Base-by-base conservation (phyloP, 2,888 invertebrate species). In the Drosophila siamana region DNA sequence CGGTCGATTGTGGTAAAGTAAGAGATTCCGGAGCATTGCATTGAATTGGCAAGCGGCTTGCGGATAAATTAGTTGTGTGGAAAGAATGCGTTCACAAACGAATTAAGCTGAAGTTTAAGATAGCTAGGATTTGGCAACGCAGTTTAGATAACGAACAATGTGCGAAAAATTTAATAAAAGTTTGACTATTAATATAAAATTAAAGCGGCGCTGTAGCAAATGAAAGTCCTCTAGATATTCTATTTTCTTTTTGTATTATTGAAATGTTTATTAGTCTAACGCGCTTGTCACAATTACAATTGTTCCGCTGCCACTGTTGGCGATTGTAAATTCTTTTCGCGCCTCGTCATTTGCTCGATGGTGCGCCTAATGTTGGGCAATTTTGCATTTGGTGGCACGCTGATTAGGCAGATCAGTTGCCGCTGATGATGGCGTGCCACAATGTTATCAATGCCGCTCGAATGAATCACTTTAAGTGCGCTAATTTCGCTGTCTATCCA, bases 391-490 rank as follows among this genome's bases (percentile, higher is more conserved):
- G 67, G 54, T 36, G 59, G 47, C 52, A 36, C 55, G 54, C 60
- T 69, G 78, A 73, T 74, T 74, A 68, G 74, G 15, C 54, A 19
- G 19, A n/a, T 15, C 30, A 30, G 19, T 15, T 3, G 7, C 16
- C 19, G 11, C 30, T 46, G 47, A 46, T 40, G 63, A 48, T 85
- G 78, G 82, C 80, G 66, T 87, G 80, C 83, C 86, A 72, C 72
- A 81, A 72, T 74, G 75, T 75, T 87, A 82, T 82, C 88, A 87
- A 87, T 74, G 67, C 52, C 61, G 57, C 52, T 46, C 13, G 60
- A 76, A 77, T 80, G 83, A 82, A 82, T 88, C 82, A 82, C 76
- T 86, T 78, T 79, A 86, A 82, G 60, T 64, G 68, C 74, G 78
- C 68, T 63, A 68, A 74, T 78, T 73, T 73, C 47, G 57, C 55